A percentile compares a stretch with the other conserved stretches of the same genome.
phyloP scores from a whole-genome alignment of 2,888 invertebrate genomes.

The Cynaeus angustus region DNA sequence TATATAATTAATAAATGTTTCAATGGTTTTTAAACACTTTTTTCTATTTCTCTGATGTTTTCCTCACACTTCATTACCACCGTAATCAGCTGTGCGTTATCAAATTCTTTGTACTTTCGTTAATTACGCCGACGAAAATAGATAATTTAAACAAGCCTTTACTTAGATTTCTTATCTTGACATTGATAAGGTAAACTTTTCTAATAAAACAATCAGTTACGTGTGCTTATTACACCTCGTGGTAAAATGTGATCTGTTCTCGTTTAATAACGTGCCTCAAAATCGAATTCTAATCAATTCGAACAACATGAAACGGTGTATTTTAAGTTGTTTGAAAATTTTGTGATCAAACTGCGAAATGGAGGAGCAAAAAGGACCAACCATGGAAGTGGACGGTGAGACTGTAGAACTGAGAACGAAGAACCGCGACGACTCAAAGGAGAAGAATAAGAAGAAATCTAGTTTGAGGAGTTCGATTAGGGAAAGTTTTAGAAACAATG shows the following conservation, averaged over 20 bases:
- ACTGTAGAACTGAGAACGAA: conserved; percentile 24
- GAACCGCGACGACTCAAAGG: not conserved
- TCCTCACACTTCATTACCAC: no score
- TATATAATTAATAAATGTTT: conserved; percentile 54
- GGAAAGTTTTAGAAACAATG: conserved; percentile 32
- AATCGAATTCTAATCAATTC: no score
- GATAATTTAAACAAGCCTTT: conserved; percentile 25
- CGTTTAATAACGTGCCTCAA: no score
- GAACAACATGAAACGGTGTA: no score
- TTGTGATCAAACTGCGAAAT: not conserved
- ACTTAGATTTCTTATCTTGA: conserved; percentile 38
- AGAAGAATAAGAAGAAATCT: not conserved
- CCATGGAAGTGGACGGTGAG: conserved; percentile 38
- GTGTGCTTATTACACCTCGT: conserved; percentile 10
- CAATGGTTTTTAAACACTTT: conserved; percentile 50
- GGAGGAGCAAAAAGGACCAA: not conserved
- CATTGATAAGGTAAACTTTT: conserved; percentile 33
- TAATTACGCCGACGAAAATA: conserved; percentile 35
- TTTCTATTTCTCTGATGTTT: not conserved
- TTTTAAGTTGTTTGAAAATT: not conserved
- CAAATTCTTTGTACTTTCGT: conserved; percentile 8
- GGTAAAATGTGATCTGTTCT: conserved; percentile 13
- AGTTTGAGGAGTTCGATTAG: conserved; percentile 39
- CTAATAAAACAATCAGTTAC: conserved; percentile 38
- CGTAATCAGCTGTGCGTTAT: not conserved